Conservation (phyloP, 2,888 invertebrate genomes). For the Andrena dorsata region DNA sequence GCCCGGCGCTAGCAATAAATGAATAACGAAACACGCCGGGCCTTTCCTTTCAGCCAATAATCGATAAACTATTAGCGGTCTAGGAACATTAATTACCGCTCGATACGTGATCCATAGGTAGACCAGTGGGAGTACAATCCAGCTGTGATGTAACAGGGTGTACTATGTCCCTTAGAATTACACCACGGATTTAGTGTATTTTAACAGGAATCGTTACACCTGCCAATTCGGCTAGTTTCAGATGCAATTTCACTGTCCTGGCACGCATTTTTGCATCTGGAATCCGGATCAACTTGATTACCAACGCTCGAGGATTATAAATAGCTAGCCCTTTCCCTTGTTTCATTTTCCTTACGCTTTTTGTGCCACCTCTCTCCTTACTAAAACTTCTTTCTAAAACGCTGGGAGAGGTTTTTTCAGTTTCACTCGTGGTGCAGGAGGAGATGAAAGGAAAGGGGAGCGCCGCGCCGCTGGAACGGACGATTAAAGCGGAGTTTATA, state of each 20-base stretch:
- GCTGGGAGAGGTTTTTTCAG: constrained; percentile 27
- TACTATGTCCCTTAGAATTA: constrained; percentile 20
- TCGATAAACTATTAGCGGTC: constrained; percentile 53
- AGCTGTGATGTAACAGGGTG: constrained; percentile 32
- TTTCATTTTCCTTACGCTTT: constrained; percentile 50
- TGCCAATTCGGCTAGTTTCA: neutral
- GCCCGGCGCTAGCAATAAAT: constrained; percentile 11
- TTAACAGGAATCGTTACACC: constrained; percentile 6
- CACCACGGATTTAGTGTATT: constrained; percentile 28
- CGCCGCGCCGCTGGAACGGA: constrained; percentile 19
- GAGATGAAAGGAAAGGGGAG: constrained; percentile 38
- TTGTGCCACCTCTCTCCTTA: constrained; percentile 1
- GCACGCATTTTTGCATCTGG: neutral
- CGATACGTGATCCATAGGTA: constrained; percentile 40
- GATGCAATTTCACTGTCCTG: neutral
- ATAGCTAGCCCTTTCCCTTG: constrained; percentile 32
- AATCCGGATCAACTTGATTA: constrained; percentile 27
- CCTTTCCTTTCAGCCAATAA: constrained; percentile 42
- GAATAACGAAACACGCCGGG: constrained; percentile 20
- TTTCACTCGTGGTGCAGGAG: constrained; percentile 13
- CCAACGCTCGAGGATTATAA: constrained; percentile 44
- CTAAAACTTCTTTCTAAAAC: constrained; percentile 29
- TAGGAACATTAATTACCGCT: constrained; percentile 57
- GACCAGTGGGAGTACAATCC: constrained; percentile 22
- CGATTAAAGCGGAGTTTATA: constrained; percentile 60